Evolutionary conservation across 2,797 vertebrate genomes (phyloP).

Genomic region (Anas flavirostris): DNA sequence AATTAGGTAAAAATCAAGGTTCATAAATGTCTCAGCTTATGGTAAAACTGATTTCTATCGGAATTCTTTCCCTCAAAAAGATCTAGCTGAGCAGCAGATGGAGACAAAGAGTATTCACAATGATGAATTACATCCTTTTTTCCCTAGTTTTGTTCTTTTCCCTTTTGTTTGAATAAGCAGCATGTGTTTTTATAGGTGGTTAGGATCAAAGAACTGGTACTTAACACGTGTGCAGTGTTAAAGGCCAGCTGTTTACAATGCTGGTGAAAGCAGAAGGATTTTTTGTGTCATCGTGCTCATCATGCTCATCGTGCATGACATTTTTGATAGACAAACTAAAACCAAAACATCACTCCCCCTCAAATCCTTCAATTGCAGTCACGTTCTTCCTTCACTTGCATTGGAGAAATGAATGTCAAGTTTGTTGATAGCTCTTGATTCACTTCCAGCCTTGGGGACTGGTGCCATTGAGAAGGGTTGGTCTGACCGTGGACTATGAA

Average conservation of each 20-base stretch:
- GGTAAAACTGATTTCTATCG: background rate
- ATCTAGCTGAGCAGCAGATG: slow-evolving; percentile 63
- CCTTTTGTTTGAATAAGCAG: background rate
- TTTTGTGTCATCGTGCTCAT: background rate
- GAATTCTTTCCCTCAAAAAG: background rate
- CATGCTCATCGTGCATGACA: background rate
- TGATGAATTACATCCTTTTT: background rate
- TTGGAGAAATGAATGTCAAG: background rate
- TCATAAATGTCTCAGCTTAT: background rate
- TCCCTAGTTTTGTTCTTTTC: background rate
- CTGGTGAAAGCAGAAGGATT: background rate
- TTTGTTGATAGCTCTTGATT: background rate
- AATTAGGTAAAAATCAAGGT: background rate
- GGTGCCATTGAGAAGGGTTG: too few species aligned
- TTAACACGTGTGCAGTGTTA: background rate
- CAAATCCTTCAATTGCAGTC: background rate
- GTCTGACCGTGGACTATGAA: background rate
- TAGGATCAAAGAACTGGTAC: background rate
- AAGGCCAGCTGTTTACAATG: background rate
- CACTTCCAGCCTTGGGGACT: background rate
- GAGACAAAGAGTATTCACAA: slow-evolving; percentile 58
- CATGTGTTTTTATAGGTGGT: background rate
- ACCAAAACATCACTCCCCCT: background rate
- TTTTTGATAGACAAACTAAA: background rate
- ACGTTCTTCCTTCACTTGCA: background rate